Conservation (phyloP, 37 sponge, comb jelly and placozoan species). For the Agelas oroides region DNA sequence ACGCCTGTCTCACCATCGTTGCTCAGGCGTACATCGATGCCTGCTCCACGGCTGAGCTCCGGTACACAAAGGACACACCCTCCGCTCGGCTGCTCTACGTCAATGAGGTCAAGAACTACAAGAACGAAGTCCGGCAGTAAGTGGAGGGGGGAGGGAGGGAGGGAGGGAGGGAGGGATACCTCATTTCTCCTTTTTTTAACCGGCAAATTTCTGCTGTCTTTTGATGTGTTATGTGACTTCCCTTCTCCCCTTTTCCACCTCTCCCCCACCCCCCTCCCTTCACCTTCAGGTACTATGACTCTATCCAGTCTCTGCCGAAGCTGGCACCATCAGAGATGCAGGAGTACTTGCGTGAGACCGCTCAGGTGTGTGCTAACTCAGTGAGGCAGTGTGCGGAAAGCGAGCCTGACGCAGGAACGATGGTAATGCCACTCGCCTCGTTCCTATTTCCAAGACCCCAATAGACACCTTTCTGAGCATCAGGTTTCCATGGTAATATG, state of each 20-base stretch:
- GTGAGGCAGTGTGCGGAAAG: background rate
- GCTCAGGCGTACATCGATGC: conserved; percentile 84
- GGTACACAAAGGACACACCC: conserved; percentile 90
- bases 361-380: conserved; percentile 50
- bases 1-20: conserved; percentile 87
- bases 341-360: conserved; percentile 47
- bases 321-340: conserved; percentile 29
- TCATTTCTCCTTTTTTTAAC: background rate
- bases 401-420: too few species aligned
- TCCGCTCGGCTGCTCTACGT: conserved; percentile 91
- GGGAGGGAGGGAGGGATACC: background rate
- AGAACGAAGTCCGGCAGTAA: conserved; percentile 76
- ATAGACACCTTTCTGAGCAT: too few species aligned
- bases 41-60: conserved; percentile 75
- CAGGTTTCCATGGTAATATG: too few species aligned
- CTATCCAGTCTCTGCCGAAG: conserved; percentile 55
- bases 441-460: too few species aligned
- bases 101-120: conserved; percentile 94
- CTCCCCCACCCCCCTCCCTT: conserved; percentile 32
- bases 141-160: background rate
- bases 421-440: too few species aligned
- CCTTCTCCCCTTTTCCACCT: conserved; percentile 23
- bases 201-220: background rate
- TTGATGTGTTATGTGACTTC: background rate
- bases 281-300: conserved; percentile 57